Percentiles rank a stretch among this genome's conserved stretches.
phyloP scores from a whole-genome alignment of 2,797 vertebrate species.

The Sternarchorhynchus goeldii region DNA sequence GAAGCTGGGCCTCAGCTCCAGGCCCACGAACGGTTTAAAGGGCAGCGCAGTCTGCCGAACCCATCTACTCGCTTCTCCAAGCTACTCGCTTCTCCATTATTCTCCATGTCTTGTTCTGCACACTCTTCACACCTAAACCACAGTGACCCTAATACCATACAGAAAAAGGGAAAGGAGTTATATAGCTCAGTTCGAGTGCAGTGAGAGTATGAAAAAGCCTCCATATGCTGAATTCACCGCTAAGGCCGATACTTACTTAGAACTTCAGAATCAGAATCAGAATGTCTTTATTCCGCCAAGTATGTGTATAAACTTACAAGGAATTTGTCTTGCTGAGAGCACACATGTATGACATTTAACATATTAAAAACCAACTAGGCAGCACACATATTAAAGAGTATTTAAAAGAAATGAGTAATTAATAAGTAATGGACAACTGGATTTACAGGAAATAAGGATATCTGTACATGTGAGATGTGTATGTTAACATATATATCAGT shows the following conservation, averaged over 20 bases:
- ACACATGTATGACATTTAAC: too few species aligned
- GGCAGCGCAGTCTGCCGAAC: slow-evolving; percentile 47
- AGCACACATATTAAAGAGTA: too few species aligned
- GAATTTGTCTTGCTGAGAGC: too few species aligned
- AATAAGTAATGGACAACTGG: too few species aligned
- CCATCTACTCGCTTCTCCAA: slow-evolving; percentile 15
- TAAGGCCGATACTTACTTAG: neutral
- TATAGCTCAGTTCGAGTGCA: slow-evolving; percentile 22
- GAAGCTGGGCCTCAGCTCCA: slow-evolving; percentile 66
- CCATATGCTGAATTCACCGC: slow-evolving; percentile 13
- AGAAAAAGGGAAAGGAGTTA: slow-evolving; percentile 18
- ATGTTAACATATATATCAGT: too few species aligned
- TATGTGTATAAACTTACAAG: too few species aligned
- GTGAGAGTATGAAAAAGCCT: slow-evolving; percentile 25
- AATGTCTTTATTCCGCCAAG: too few species aligned
- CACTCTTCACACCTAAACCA: slow-evolving; percentile 23
- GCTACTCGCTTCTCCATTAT: slow-evolving; percentile 14
- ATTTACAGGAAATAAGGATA: too few species aligned
- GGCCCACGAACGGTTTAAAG: slow-evolving; percentile 52
- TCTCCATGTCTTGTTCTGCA: slow-evolving; percentile 31
- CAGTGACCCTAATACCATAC: slow-evolving; percentile 20
- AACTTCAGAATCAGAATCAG: too few species aligned
- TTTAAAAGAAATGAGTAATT: too few species aligned
- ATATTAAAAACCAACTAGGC: too few species aligned
- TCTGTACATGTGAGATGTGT: too few species aligned